A percentile compares a stretch with the other conserved stretches of the same genome.
Evolutionary conservation across 2,797 vertebrate genomes (phyloP).

Genomic region (Poeciliopsis presidionis): DNA sequence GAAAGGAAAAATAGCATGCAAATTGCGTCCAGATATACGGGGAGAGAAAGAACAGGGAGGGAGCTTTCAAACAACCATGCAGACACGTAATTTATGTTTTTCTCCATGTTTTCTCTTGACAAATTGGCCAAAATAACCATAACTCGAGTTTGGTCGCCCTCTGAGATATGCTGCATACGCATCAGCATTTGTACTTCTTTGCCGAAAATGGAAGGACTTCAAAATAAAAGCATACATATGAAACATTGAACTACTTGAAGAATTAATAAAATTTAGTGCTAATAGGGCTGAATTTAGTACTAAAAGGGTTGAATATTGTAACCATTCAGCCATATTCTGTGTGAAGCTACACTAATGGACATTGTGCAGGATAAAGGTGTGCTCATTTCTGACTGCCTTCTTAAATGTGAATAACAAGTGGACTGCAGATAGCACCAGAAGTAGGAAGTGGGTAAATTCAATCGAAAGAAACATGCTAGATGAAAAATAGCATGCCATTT

Average conservation of each 20-base stretch:
- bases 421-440: too few relatives aligned
- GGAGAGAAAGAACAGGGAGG: not conserved
- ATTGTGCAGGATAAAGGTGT: not conserved
- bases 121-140: slow-evolving; percentile 9
- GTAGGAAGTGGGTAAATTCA: too few relatives aligned
- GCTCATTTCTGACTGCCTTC: too few relatives aligned
- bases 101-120: not conserved
- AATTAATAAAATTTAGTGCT: too few relatives aligned
- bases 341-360: too few relatives aligned
- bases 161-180: slow-evolving; percentile 8
- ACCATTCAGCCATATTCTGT: not conserved
- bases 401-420: too few relatives aligned
- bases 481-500: too few relatives aligned
- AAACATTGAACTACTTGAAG: too few relatives aligned
- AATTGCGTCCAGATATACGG: slow-evolving; percentile 22
- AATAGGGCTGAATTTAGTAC: not conserved
- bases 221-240: too few relatives aligned
- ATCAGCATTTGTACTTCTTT: not conserved
- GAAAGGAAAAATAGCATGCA: slow-evolving; percentile 50
- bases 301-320: not conserved
- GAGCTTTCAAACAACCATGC: slow-evolving; percentile 19
- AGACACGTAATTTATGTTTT: slow-evolving; percentile 4
- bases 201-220: too few relatives aligned
- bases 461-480: too few relatives aligned
- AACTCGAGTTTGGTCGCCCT: slow-evolving; percentile 2